These are phyloP conservation scores for Branchellion lobata DNA, from an alignment of 2,888 invertebrate species.

Conservation along the genomic window DNA sequence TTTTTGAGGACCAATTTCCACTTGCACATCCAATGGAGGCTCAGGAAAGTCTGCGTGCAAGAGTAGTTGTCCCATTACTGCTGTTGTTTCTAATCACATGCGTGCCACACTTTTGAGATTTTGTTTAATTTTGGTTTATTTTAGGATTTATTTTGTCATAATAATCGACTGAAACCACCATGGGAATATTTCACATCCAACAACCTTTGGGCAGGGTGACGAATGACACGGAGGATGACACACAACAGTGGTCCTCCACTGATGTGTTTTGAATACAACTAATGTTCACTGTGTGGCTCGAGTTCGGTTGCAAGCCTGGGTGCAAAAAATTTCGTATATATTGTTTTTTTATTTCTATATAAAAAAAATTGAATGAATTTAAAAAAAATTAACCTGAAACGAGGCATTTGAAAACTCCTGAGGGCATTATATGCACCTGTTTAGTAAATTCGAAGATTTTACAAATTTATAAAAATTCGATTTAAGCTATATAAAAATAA, in stretches of 20 bases:
- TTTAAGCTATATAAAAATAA: too few relatives aligned
- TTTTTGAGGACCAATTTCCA: constrained; percentile 96
- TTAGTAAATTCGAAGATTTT: background rate
- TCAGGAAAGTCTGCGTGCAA: constrained; percentile 63
- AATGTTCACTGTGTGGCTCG: constrained; percentile 41
- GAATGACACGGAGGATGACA: constrained; percentile 43
- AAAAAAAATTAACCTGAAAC: constrained; percentile 39
- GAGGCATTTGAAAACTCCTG: constrained; percentile 46
- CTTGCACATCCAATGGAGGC: constrained; percentile 75
- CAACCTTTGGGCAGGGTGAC: constrained; percentile 48
- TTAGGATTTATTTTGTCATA: too few relatives aligned
- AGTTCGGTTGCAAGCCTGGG: constrained; percentile 43
- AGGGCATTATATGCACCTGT: constrained; percentile 34
- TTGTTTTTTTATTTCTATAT: background rate
- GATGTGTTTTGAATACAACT: constrained; percentile 31
- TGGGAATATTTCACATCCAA: too few relatives aligned
- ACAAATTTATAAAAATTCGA: too few relatives aligned
- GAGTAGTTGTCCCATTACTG: background rate
- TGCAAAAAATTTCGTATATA: background rate
- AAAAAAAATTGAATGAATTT: background rate
- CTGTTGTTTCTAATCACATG: too few relatives aligned
- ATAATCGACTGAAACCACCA: too few relatives aligned
- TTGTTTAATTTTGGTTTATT: too few relatives aligned
- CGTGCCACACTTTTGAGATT: too few relatives aligned
- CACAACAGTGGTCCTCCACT: constrained; percentile 16